phyloP scores from a whole-genome alignment of 2,113 vertebrate genomes.

The Siniperca chuatsi region DNA sequence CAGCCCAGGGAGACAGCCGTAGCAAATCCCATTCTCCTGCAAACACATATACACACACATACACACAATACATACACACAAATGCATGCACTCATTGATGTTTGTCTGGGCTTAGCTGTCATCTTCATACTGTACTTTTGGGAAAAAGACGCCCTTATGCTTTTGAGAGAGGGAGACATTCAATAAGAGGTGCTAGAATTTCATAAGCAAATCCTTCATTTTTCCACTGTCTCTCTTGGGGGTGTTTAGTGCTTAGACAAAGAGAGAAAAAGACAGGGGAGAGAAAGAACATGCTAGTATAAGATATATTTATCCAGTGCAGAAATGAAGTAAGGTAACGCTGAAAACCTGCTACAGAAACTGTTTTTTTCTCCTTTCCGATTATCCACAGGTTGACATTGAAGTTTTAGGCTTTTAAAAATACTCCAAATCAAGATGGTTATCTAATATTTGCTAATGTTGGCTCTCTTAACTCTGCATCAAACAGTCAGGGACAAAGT shows the following conservation, averaged over 20 bases:
- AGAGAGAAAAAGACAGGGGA: slow-evolving; percentile 17
- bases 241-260: slow-evolving; percentile 49
- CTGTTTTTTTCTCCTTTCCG: not conserved
- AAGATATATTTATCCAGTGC: slow-evolving; percentile 60
- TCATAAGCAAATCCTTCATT: slow-evolving; percentile 71
- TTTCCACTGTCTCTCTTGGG: slow-evolving; percentile 47
- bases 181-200: slow-evolving; percentile 67
- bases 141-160: slow-evolving; percentile 51
- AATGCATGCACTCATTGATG: slow-evolving; percentile 40
- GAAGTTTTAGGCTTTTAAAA: not conserved
- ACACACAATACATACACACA: slow-evolving; percentile 30
- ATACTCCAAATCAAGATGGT: not conserved
- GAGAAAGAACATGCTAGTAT: slow-evolving; percentile 35
- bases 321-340: slow-evolving; percentile 32
- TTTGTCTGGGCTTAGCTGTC: slow-evolving; percentile 71
- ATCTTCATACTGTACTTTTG: slow-evolving; percentile 69
- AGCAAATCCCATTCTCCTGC: slow-evolving; percentile 76
- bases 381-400: slow-evolving; percentile 15
- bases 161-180: slow-evolving; percentile 52
- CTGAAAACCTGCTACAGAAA: slow-evolving; percentile 22
- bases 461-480: slow-evolving; percentile 10
- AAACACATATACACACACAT: slow-evolving; percentile 37
- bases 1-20: slow-evolving; percentile 71
- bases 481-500: slow-evolving; percentile 9
- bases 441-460: slow-evolving; percentile 3